Conservation (phyloP, 2,797 vertebrate species). For the Pitangus sulphuratus region DNA sequence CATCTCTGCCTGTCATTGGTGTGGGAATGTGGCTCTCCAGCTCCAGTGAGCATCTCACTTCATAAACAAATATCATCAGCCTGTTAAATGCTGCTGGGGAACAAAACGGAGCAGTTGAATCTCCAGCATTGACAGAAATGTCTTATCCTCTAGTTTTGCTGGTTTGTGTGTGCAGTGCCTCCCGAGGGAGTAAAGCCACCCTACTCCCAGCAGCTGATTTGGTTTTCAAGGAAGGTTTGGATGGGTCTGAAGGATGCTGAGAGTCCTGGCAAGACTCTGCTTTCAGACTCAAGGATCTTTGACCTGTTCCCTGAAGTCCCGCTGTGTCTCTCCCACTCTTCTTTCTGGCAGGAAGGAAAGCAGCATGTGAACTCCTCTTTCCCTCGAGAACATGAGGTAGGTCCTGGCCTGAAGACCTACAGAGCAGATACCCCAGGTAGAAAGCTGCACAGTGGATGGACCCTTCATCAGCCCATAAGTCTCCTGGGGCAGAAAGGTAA, state of each 20-base stretch:
- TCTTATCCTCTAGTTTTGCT: neutral
- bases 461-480: neutral
- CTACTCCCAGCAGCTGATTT: neutral
- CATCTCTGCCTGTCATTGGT: neutral
- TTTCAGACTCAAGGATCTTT: neutral
- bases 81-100: constrained; percentile 25
- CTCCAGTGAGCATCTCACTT: constrained; percentile 39
- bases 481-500: neutral
- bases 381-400: neutral
- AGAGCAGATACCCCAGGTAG: neutral
- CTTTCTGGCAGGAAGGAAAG: neutral
- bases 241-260: neutral
- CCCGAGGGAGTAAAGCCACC: rapidly evolving
- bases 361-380: neutral
- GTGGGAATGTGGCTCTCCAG: constrained; percentile 23
- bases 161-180: neutral
- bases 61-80: constrained; percentile 55
- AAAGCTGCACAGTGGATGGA: neutral
- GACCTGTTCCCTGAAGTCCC: neutral
- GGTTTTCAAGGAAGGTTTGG: neutral
- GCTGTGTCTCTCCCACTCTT: neutral
- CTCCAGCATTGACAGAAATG: neutral
- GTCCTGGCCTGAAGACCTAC: neutral
- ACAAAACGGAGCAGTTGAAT: neutral
- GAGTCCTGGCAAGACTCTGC: neutral